Evolutionary conservation across 2,888 invertebrate genomes (phyloP), one percentile per base, ranked within the genome.

Genomic region (Itoplectis maculator): DNA sequence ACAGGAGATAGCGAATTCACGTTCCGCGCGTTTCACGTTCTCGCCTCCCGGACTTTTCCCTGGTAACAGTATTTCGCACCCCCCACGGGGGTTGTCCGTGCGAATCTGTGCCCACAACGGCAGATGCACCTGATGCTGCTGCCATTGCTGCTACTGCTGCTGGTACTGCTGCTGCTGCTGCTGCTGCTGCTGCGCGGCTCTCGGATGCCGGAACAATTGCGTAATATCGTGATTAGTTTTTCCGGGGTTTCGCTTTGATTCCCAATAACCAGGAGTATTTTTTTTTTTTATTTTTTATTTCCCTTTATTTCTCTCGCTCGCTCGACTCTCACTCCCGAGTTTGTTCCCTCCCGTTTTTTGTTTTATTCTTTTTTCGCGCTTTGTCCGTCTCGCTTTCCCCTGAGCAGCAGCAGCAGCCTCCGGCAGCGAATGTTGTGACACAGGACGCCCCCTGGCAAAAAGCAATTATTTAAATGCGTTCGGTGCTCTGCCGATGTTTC

Each of bases 391-490:
- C 29, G 69, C 73, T 83, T 72, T 45, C 40, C 63, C 47, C 35
- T 59, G 56, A 66, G 35, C 47, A 63, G 49, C 59, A 70, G 47
- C 54, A n/a, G 29, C 29, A 29, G 29, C 29, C 29, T 29, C 29
- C 29, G 42, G 70, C 35, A 49, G 76, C 51, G 80, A 68, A 72
- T 78, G 77, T 40, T 70, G 77, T 68, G 74, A 83, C 77, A 83
- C 77, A 59, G 70, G 74, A 65, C 54, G 74, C 74, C 78, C 56
- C 47, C n/a, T 42, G 83, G 81, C 80, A 65, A 75, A 83, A 82
- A 84, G 78, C 77, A 84, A 82, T 84, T 84, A 68, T 79, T 70
- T 70, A 82, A 84, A 82, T 84, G 83, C 75, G 81, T 79, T 77
- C 66, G 77, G 73, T 73, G 54, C 65, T 80, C 56, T 81, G 75